These are phyloP conservation scores for Pseudanteris insignis DNA, from an alignment of 2,888 invertebrate genomes.

Conservation along the genomic window DNA sequence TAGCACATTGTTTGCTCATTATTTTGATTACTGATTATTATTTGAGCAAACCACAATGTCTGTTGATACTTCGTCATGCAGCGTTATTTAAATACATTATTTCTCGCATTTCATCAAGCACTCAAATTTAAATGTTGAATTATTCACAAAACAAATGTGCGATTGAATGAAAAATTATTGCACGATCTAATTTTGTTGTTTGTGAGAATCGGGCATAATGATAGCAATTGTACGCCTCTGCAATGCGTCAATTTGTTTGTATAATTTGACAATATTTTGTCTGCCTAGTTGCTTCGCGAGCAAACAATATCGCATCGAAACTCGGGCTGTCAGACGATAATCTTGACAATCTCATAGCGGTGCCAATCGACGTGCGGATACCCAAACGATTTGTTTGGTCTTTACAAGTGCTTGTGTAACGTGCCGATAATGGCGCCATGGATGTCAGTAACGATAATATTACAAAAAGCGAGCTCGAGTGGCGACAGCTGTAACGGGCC, in stretches of 20 bases:
- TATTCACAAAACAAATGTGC: no score
- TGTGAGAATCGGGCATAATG: conserved; percentile 1
- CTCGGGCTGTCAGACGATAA: conserved; percentile 3
- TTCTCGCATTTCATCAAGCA: no score
- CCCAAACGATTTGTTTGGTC: conserved; percentile 22
- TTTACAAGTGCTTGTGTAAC: conserved; percentile 24
- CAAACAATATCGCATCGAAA: conserved; percentile 10
- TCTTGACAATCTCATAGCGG: conserved; percentile 5
- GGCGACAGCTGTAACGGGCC: conserved; percentile 33
- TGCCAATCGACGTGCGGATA: neutral
- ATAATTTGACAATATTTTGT: conserved; percentile 16
- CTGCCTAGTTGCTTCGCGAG: neutral
- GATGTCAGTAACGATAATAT: conserved; percentile 31
- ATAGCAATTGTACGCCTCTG: conserved; percentile 6
- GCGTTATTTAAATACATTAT: no score
- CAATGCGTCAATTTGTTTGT: conserved; percentile 23
- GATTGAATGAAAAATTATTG: no score
- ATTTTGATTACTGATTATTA: conserved; percentile 4
- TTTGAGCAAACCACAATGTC: no score
- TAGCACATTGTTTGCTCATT: conserved; percentile 13
- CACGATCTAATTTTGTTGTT: no score
- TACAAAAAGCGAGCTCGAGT: conserved; percentile 26
- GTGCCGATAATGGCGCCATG: conserved; percentile 25
- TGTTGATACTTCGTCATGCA: no score
- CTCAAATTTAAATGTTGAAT: no score